phyloP scores from a whole-genome alignment of 2,113 vertebrate genomes.

The Peromyscus leucopus region DNA sequence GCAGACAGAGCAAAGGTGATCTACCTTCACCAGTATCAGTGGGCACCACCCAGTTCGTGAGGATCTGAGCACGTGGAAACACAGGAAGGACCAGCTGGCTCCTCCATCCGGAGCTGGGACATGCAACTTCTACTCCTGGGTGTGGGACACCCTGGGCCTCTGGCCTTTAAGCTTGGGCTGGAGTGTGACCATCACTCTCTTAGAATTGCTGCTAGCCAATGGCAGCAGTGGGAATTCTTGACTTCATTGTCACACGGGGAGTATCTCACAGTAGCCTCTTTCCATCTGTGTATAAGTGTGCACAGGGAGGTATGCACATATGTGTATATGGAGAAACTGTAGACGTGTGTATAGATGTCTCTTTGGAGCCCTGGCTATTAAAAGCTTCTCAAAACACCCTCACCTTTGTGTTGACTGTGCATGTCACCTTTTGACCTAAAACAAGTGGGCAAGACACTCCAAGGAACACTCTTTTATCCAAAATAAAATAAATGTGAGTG shows the following conservation, averaged over 20 bases:
- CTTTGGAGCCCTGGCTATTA: neutral
- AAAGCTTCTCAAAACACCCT: neutral
- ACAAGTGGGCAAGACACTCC: neutral
- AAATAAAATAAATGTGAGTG: neutral
- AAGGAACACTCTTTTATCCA: neutral
- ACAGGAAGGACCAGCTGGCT: neutral
- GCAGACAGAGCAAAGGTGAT: neutral
- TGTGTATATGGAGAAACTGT: neutral
- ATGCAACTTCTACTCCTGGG: too few relatives aligned
- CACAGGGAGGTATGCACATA: neutral
- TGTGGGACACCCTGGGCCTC: neutral
- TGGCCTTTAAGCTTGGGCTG: neutral
- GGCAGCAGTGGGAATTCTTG: neutral
- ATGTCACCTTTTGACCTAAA: neutral
- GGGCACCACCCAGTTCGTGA: too few relatives aligned
- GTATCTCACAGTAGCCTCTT: neutral
- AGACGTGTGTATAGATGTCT: neutral
- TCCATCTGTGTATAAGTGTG: fast-evolving
- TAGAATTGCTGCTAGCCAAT: too few relatives aligned
- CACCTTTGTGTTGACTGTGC: fast-evolving
- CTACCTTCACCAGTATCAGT: neutral
- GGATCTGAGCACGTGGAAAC: neutral
- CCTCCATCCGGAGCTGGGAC: neutral
- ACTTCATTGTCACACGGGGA: neutral
- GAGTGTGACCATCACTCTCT: neutral